A percentile compares a stretch with the other conserved stretches of the same genome.
These are phyloP conservation scores for Coenobita brevimanus DNA, from an alignment of 1,140 invertebrate species.

Conservation along the genomic window DNA sequence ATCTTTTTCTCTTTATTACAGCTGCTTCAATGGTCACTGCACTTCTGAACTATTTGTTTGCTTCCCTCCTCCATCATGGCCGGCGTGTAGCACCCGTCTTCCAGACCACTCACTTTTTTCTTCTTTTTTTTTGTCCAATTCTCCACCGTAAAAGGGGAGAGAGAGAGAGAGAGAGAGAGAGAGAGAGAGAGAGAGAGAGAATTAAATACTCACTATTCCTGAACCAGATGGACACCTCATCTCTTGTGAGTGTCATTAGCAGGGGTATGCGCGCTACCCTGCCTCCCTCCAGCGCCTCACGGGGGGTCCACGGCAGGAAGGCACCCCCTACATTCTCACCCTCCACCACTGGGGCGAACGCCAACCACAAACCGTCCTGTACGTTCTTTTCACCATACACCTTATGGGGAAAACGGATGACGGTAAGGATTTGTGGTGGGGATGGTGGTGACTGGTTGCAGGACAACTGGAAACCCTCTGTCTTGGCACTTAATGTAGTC, in stretches of 20 bases:
- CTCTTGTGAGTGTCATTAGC: conserved; percentile 72
- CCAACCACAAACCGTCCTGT: conserved; percentile 71
- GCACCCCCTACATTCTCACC: conserved; percentile 68
- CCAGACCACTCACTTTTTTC: too few relatives aligned
- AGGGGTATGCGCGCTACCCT: conserved; percentile 71
- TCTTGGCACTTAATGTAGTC: too few relatives aligned
- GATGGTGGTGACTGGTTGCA: neutral
- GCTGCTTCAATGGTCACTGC: too few relatives aligned
- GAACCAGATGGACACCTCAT: conserved; percentile 74
- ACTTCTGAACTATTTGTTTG: too few relatives aligned
- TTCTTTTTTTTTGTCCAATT: too few relatives aligned
- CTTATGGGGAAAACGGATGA: too few relatives aligned
- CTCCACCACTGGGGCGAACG: conserved; percentile 72
- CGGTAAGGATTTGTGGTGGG: too few relatives aligned
- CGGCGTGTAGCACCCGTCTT: too few relatives aligned
- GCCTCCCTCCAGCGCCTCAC: conserved; percentile 70
- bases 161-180: neutral
- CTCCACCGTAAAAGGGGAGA: neutral
- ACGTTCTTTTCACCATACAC: conserved; percentile 70
- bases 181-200: neutral
- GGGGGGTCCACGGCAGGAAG: conserved; percentile 71
- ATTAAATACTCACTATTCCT: conserved; percentile 70
- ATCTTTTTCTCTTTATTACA: too few relatives aligned
- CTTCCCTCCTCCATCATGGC: too few relatives aligned
- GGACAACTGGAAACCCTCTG: too few relatives aligned